phyloP scores from a whole-genome alignment of 2,888 invertebrate species.

The Luperina testacea region DNA sequence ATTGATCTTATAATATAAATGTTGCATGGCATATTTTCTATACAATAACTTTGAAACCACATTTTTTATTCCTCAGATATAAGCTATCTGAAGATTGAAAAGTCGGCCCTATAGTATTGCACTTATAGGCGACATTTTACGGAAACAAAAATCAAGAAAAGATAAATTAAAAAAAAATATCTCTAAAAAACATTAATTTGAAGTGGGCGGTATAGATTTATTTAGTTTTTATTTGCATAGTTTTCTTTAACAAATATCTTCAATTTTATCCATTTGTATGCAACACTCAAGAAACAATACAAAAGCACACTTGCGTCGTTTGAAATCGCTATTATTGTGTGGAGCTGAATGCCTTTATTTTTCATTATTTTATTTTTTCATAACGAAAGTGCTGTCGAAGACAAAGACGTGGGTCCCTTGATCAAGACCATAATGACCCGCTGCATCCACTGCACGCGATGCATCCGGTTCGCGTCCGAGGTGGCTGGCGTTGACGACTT shows the following conservation, averaged over 20 bases:
- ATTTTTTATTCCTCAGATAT: neutral
- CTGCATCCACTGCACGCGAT: conserved; percentile 99
- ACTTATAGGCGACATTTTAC: neutral
- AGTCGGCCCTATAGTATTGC: neutral
- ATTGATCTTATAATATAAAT: neutral
- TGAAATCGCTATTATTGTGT: neutral
- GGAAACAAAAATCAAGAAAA: neutral
- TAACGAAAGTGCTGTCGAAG: conserved; percentile 96
- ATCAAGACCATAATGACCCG: conserved; percentile 99
- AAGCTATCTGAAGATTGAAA: neutral
- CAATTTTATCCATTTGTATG: neutral
- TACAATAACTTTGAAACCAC: neutral
- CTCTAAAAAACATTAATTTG: neutral
- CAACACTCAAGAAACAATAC: neutral
- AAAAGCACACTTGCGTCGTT: neutral
- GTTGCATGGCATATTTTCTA: neutral
- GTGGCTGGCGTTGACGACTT: conserved; percentile 99
- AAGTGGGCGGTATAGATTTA: neutral
- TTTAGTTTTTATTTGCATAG: neutral
- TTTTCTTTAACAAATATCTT: neutral
- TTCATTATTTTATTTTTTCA: conserved; percentile 7
- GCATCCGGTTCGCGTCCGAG: conserved; percentile 99
- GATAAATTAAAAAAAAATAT: neutral
- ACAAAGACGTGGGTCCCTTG: conserved; percentile 99
- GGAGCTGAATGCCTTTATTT: neutral